Percentiles rank a stretch among this genome's conserved stretches.
Conservation (phyloP, 2,113 vertebrate species). For the Bos taurus region ARS-UCD2.0 NC_037337.1:40543501-40544000, state of each 20-base stretch:
- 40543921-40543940: background rate
- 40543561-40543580: background rate
- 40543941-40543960: background rate
- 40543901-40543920: constrained; percentile 9
- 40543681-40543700: background rate
- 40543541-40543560: background rate
- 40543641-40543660: background rate
- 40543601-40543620: background rate
- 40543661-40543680: background rate
- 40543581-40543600: background rate
- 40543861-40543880: background rate
- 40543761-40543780: background rate
- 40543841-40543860: background rate
- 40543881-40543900: background rate
- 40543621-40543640: background rate
- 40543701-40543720: background rate
- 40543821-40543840: background rate
- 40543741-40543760: constrained; percentile 24
- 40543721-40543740: background rate
- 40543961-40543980: background rate
- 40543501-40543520: constrained; percentile 1
- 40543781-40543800: background rate
- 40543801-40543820: background rate
- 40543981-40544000: background rate
- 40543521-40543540: background rate